Evolutionary conservation across 2,888 invertebrate species (phyloP).

Genomic region (Azorinus chamasolen): DNA sequence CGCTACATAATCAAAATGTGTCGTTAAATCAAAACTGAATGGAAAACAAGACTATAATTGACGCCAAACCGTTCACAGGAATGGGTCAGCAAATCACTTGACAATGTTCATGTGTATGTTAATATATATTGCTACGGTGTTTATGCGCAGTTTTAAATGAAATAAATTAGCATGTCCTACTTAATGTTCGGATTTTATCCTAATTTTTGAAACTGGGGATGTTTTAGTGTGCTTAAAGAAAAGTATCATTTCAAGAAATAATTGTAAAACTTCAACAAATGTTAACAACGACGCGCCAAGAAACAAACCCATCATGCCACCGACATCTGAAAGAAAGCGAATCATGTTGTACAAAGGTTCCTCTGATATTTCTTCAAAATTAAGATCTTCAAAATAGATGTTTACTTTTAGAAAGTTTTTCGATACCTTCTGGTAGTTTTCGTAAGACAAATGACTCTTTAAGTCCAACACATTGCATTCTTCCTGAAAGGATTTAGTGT

Average conservation of each 20-base stretch:
- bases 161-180: too few species aligned
- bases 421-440: neutral
- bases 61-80: too few species aligned
- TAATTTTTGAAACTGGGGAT: too few species aligned
- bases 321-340: conserved; percentile 64
- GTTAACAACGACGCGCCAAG: conserved; percentile 64
- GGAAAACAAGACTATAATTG: too few species aligned
- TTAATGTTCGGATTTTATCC: too few species aligned
- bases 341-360: conserved; percentile 30
- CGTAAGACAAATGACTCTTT: neutral
- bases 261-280: conserved; percentile 59
- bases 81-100: too few species aligned
- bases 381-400: conserved; percentile 29
- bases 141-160: too few species aligned
- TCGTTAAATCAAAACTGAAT: too few species aligned
- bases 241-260: conserved; percentile 53
- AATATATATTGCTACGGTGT: too few species aligned
- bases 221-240: conserved; percentile 20
- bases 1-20: too few species aligned
- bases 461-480: neutral
- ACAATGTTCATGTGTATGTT: too few species aligned
- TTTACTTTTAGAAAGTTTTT: conserved; percentile 22
- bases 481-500: conserved; percentile 8
- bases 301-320: conserved; percentile 64
- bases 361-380: conserved; percentile 15